Conservation (phyloP, 2,888 invertebrate species). For the Dusona sp. region DNA sequence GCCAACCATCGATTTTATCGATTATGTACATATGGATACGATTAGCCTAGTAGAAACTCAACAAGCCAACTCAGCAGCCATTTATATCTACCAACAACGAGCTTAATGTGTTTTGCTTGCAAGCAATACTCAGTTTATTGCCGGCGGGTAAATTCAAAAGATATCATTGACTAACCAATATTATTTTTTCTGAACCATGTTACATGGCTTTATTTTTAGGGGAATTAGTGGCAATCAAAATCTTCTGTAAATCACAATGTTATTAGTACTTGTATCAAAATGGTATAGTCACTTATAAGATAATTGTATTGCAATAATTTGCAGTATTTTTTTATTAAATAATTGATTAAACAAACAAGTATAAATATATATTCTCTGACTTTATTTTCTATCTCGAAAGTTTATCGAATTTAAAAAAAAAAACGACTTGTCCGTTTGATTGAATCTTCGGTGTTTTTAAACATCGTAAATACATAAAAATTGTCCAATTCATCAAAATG, state of each 20-base stretch:
- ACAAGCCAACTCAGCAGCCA: constrained; percentile 40
- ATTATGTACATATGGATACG: constrained; percentile 5
- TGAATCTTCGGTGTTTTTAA: background rate
- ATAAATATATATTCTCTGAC: background rate
- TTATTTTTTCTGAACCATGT: constrained; percentile 49
- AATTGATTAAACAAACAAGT: background rate
- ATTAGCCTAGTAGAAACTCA: background rate
- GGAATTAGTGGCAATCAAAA: constrained; percentile 5
- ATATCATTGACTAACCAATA: constrained; percentile 44
- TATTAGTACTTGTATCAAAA: background rate
- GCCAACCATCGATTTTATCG: background rate
- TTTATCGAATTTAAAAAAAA: background rate
- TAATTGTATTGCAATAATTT: background rate
- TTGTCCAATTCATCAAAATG: background rate
- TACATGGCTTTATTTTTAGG: background rate
- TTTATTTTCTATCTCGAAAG: background rate
- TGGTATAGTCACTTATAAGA: background rate
- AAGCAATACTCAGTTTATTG: constrained; percentile 35
- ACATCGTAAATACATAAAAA: background rate
- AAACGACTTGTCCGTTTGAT: background rate
- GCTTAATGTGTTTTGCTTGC: constrained; percentile 55
- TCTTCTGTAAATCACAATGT: background rate
- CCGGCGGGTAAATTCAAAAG: constrained; percentile 57
- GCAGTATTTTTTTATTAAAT: background rate
- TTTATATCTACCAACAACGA: constrained; percentile 44